Percentiles rank a stretch among this genome's conserved stretches.
Evolutionary conservation across 2,113 vertebrate genomes (phyloP).

Genomic region (Melanostigma gelatinosum): DNA sequence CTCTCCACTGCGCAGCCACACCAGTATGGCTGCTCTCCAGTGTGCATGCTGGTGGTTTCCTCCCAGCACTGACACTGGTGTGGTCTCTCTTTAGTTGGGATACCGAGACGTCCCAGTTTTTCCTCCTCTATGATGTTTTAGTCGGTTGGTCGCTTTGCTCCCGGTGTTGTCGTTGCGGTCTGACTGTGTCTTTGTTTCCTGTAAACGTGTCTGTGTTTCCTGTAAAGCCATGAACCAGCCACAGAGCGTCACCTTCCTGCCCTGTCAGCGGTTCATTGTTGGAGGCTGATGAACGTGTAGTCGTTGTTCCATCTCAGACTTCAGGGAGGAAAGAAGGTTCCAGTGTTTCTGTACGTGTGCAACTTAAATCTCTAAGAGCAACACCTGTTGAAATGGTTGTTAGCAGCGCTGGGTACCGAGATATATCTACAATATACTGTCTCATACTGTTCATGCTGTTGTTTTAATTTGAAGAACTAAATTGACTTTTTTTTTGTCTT

Average conservation of each 20-base stretch:
- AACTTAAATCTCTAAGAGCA: neutral
- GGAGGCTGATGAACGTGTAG: conserved; percentile 2
- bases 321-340: neutral
- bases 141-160: neutral
- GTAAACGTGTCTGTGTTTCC: conserved; percentile 2
- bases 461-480: neutral
- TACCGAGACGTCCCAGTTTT: neutral
- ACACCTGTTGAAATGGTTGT: conserved; percentile 7
- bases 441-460: neutral
- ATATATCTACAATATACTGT: neutral
- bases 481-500: neutral
- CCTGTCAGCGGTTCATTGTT: neutral
- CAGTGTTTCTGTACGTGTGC: neutral
- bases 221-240: conserved; percentile 15
- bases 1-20: neutral
- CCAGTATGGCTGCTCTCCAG: neutral
- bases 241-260: neutral
- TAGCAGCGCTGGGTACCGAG: neutral
- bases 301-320: neutral
- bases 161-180: neutral
- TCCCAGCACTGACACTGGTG: neutral
- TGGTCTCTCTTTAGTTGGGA: neutral
- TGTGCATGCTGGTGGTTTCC: neutral
- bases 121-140: neutral
- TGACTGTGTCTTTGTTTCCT: neutral